These are phyloP conservation scores for Montipora efflorescens DNA, from an alignment of 64 coral and sea anemone genomes.

Conservation along the genomic window DNA sequence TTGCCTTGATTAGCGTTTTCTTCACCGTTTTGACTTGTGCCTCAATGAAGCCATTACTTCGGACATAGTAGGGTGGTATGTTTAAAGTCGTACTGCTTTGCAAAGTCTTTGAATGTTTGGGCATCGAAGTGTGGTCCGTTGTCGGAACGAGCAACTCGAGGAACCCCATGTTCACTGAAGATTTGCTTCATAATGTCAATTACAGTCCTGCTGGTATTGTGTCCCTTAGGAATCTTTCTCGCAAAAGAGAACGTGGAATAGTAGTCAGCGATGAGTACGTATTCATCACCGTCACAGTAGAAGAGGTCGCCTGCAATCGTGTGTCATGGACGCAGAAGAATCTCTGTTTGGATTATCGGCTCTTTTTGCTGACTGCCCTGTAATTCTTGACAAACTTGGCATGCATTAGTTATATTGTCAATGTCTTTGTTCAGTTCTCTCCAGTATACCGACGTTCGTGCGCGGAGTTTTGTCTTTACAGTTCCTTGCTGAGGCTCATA, in stretches of 20 bases:
- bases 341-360: constrained; percentile 41
- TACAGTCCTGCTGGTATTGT: constrained; percentile 46
- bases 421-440: too few species aligned
- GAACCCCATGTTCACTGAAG: constrained; percentile 35
- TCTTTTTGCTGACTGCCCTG: constrained; percentile 2
- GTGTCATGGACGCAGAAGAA: constrained; percentile 38
- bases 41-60: constrained; percentile 5
- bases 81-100: background rate
- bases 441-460: too few species aligned
- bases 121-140: background rate
- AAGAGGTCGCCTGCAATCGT: constrained; percentile 26
- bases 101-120: background rate
- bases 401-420: too few species aligned
- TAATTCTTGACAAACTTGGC: constrained; percentile 19
- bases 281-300: constrained; percentile 34
- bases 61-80: background rate
- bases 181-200: constrained; percentile 40
- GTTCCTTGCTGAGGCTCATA: too few species aligned
- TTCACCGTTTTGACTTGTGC: constrained; percentile 57
- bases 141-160: constrained; percentile 15
- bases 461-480: too few species aligned
- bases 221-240: background rate
- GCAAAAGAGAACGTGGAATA: constrained; percentile 42
- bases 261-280: constrained; percentile 43
- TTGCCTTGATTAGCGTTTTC: constrained; percentile 68